phyloP scores from a whole-genome alignment of 2,888 invertebrate genomes.

The Troides helena region DNA sequence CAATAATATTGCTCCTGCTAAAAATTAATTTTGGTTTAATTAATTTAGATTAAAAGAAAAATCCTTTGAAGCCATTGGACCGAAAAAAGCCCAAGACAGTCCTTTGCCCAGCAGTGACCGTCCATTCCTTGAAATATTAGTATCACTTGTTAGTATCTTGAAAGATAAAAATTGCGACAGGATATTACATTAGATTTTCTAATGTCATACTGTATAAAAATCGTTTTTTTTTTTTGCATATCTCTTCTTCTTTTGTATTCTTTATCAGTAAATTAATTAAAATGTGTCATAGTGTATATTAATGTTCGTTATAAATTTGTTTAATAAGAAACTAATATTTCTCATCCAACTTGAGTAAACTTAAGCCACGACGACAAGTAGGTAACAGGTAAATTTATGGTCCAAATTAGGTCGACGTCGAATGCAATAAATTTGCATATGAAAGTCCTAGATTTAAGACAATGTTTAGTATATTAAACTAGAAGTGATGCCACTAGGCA shows the following conservation, averaged over 20 bases:
- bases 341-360: constrained; percentile 55
- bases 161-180: too few relatives aligned
- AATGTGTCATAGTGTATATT: neutral
- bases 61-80: too few relatives aligned
- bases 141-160: too few relatives aligned
- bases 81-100: too few relatives aligned
- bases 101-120: too few relatives aligned
- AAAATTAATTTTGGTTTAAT: constrained; percentile 10
- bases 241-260: too few relatives aligned
- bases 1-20: constrained; percentile 10
- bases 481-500: constrained; percentile 30
- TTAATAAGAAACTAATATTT: constrained; percentile 46
- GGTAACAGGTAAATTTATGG: constrained; percentile 67
- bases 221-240: too few relatives aligned
- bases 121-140: too few relatives aligned
- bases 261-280: too few relatives aligned
- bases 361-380: constrained; percentile 56
- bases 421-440: constrained; percentile 76
- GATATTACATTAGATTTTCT: too few relatives aligned
- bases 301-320: constrained; percentile 9
- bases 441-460: constrained; percentile 73
- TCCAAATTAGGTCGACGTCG: constrained; percentile 69
- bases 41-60: neutral
- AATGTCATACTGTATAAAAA: too few relatives aligned
- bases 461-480: constrained; percentile 45